phyloP scores from a whole-genome alignment of 2,113 vertebrate genomes.

The Ochotona curzoniae region DNA sequence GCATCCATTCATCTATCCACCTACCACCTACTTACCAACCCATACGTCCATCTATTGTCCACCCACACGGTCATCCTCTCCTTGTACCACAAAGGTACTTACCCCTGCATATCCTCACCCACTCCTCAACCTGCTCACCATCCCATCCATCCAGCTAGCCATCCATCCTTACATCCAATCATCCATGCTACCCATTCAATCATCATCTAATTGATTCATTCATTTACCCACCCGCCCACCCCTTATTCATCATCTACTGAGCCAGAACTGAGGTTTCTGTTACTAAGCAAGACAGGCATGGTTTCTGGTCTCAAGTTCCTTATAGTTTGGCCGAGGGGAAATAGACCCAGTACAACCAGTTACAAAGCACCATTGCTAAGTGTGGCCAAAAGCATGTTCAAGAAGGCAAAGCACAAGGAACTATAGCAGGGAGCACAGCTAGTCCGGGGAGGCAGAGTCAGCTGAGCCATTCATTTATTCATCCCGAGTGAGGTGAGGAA shows the following conservation, averaged over 20 bases:
- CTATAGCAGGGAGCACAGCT: too few species aligned
- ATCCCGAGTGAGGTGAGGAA: background rate
- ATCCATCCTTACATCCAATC: background rate
- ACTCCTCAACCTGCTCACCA: background rate
- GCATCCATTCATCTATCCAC: background rate
- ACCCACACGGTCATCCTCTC: background rate
- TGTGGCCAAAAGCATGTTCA: background rate
- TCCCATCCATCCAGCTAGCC: background rate
- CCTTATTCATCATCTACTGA: background rate
- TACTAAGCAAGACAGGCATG: background rate
- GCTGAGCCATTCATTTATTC: background rate
- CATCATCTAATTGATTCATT: background rate
- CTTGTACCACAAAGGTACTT: background rate
- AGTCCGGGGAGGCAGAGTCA: background rate
- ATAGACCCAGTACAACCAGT: background rate
- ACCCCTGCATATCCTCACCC: too few species aligned
- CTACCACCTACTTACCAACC: too few species aligned
- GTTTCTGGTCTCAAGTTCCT: background rate
- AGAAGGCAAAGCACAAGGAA: background rate
- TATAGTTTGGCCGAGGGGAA: background rate
- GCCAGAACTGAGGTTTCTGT: background rate
- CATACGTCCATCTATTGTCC: too few species aligned
- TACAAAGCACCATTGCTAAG: background rate
- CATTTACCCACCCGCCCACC: background rate
- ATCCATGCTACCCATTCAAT: too few species aligned